phyloP scores from a whole-genome alignment of 2,888 invertebrate species.

The Pteria penguin region DNA sequence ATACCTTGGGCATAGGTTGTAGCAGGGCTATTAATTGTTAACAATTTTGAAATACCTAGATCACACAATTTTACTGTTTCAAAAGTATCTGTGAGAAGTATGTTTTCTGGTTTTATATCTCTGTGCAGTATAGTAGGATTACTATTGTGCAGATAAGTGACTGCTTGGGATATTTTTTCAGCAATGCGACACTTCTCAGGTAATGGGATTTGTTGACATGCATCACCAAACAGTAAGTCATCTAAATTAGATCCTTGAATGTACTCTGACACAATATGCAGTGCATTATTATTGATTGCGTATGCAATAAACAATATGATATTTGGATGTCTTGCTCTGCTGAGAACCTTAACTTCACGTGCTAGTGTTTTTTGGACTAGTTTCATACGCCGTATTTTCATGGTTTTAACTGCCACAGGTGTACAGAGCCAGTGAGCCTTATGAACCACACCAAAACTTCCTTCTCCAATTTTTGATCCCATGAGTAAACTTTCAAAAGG shows the following conservation, averaged over 20 bases:
- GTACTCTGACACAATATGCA: slow-evolving; percentile 31
- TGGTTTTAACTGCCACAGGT: slow-evolving; percentile 32
- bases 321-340: slow-evolving; percentile 36
- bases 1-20: slow-evolving; percentile 6
- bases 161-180: slow-evolving; percentile 10
- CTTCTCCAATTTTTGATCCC: slow-evolving; percentile 39
- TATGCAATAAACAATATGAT: slow-evolving; percentile 42
- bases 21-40: slow-evolving; percentile 34
- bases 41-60: slow-evolving; percentile 31
- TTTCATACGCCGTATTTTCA: slow-evolving; percentile 35
- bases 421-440: slow-evolving; percentile 33
- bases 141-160: slow-evolving; percentile 35
- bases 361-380: slow-evolving; percentile 20
- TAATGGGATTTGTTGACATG: background rate
- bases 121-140: slow-evolving; percentile 38
- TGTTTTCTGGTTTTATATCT: slow-evolving; percentile 45
- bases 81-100: slow-evolving; percentile 21
- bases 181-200: slow-evolving; percentile 7
- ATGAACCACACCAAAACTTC: slow-evolving; percentile 34
- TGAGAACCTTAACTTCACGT: slow-evolving; percentile 35
- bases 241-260: slow-evolving; percentile 29
- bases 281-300: slow-evolving; percentile 9
- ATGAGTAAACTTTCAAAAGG: too few relatives aligned
- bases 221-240: slow-evolving; percentile 35
- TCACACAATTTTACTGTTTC: slow-evolving; percentile 31